A percentile compares a stretch with the other conserved stretches of the same genome.
Evolutionary conservation across 2,888 invertebrate genomes (phyloP).

Genomic region (Drosophila lutescens): DNA sequence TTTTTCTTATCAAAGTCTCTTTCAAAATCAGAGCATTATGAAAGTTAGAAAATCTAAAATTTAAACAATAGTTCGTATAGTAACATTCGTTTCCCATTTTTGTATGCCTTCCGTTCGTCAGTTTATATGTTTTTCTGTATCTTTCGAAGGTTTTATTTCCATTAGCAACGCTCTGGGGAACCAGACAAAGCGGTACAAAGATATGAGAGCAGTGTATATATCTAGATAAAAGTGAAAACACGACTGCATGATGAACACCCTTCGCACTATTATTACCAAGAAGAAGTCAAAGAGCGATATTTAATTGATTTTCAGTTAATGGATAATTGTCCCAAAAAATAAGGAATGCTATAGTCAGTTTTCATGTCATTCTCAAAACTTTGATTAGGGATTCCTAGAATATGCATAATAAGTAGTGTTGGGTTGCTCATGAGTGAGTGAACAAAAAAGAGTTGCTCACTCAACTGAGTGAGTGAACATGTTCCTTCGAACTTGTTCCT

Average conservation of each 20-base stretch:
- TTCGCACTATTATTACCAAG: constrained; percentile 8
- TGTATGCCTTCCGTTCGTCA: constrained; percentile 16
- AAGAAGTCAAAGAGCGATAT: constrained; percentile 58
- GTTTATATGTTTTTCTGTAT: constrained; percentile 7
- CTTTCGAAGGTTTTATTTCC: constrained; percentile 31
- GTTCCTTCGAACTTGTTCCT: too few relatives aligned
- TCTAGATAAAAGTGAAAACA: constrained; percentile 52
- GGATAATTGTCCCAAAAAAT: not conserved
- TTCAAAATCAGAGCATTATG: too few relatives aligned
- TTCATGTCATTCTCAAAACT: too few relatives aligned
- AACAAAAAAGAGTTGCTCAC: too few relatives aligned
- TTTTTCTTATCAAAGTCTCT: not conserved
- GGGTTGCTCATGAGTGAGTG: too few relatives aligned
- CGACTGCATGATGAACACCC: constrained; percentile 3
- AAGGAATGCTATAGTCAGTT: too few relatives aligned
- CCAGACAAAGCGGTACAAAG: constrained; percentile 1
- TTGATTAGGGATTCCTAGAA: too few relatives aligned
- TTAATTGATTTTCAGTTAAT: constrained; percentile 81
- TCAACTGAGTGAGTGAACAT: too few relatives aligned
- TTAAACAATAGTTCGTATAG: constrained; percentile 7
- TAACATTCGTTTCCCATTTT: not conserved
- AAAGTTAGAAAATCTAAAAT: too few relatives aligned
- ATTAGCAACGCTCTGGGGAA: constrained; percentile 34
- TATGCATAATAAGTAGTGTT: too few relatives aligned
- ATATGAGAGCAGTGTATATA: constrained; percentile 38